Conservation (phyloP, 2,797 vertebrate species). For the Lacerta bilineata region DNA sequence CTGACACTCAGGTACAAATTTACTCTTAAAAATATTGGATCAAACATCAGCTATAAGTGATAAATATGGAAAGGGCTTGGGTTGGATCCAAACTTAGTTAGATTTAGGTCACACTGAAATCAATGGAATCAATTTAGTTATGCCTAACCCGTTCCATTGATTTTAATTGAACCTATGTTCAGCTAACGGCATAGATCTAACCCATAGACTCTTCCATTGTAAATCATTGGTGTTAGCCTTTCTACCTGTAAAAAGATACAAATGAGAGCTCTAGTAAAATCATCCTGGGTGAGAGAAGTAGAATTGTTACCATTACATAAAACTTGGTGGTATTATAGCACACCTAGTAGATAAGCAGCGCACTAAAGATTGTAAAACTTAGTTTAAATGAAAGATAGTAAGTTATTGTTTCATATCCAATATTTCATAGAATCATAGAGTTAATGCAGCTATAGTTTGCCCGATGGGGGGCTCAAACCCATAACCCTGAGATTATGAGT, state of each 20-base stretch:
- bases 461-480: no score
- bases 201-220: constrained; percentile 32
- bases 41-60: no score
- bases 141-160: no score
- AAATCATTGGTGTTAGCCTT: constrained; percentile 54
- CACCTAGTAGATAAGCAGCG: constrained; percentile 26
- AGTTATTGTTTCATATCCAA: not conserved
- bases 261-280: constrained; percentile 35
- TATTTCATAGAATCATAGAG: not conserved
- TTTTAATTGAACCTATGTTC: no score
- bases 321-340: constrained; percentile 24
- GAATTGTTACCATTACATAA: not conserved
- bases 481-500: no score
- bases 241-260: constrained; percentile 28
- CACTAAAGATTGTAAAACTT: constrained; percentile 5
- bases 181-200: no score
- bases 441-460: no score
- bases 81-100: no score
- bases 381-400: not conserved
- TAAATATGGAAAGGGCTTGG: not conserved
- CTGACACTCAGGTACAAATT: no score
- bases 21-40: no score
- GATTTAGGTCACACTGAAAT: no score
- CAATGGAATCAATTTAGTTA: no score
- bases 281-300: constrained; percentile 37